Evolutionary conservation across 2,888 invertebrate genomes (phyloP).

Genomic region (Eucera pruinosa): DNA sequence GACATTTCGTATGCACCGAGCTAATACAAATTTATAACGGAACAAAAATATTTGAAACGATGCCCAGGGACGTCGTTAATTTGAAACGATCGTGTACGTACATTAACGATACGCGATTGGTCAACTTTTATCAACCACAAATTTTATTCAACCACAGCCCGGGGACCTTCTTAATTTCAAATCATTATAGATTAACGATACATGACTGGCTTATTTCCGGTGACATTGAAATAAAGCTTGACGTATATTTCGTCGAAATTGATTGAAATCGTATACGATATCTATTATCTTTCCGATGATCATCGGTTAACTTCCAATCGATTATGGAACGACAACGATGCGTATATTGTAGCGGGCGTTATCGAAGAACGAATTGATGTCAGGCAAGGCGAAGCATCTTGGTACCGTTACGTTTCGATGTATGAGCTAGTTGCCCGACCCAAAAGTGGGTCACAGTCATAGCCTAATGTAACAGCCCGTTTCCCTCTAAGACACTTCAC

Average conservation of each 20-base stretch:
- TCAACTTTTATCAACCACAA: too few species aligned
- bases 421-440: constrained; percentile 81
- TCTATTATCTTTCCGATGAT: too few species aligned
- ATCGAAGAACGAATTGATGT: constrained; percentile 79
- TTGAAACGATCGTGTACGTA: too few species aligned
- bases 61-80: not conserved
- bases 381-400: constrained; percentile 78
- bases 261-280: too few species aligned
- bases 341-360: constrained; percentile 45
- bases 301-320: constrained; percentile 13
- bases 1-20: not conserved
- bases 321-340: constrained; percentile 15
- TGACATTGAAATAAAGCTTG: not conserved
- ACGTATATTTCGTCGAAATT: not conserved
- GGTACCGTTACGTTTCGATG: constrained; percentile 83
- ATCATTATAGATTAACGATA: not conserved
- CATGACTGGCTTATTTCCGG: not conserved
- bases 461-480: constrained; percentile 80
- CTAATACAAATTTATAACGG: constrained; percentile 54
- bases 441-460: constrained; percentile 83
- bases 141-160: too few species aligned
- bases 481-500: constrained; percentile 71
- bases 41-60: constrained; percentile 17
- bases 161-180: not conserved
- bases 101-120: too few species aligned